These are phyloP conservation scores for Malurus melanocephalus DNA, from an alignment of 2,113 vertebrate species.

Conservation along the genomic window DNA sequence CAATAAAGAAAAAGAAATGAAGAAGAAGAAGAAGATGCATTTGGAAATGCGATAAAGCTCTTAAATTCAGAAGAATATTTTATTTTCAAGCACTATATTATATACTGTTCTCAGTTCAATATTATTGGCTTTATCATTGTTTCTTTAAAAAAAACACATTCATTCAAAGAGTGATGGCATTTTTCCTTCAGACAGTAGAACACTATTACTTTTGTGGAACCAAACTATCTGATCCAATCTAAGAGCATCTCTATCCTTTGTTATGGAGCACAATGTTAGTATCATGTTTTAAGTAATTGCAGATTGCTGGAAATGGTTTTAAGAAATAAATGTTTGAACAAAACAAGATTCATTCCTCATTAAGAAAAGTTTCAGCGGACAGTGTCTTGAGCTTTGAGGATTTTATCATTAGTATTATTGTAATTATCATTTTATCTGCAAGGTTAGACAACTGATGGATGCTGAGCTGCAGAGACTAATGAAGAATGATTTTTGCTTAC, in stretches of 20 bases:
- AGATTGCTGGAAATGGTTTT: not conserved
- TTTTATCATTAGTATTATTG: not conserved
- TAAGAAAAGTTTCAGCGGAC: not conserved
- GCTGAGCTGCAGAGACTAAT: not conserved
- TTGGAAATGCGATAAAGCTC: not conserved
- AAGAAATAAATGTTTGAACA: not conserved
- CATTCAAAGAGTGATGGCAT: not conserved
- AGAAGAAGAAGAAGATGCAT: not conserved
- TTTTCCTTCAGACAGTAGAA: slow-evolving; percentile 1
- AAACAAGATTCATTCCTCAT: not conserved
- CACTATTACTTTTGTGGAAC: not conserved
- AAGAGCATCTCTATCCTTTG: not conserved
- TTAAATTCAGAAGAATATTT: not conserved
- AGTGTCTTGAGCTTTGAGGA: not conserved
- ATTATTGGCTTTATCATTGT: not conserved
- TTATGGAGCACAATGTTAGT: not conserved
- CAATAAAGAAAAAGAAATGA: slow-evolving; percentile 8
- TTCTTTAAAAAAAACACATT: not conserved
- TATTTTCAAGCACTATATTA: not conserved
- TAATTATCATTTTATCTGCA: not conserved
- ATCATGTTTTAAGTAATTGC: not conserved
- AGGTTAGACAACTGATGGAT: not conserved
- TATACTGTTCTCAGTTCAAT: not conserved
- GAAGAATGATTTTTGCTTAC: slow-evolving; percentile 37
- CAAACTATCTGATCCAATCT: not conserved